Evolutionary conservation across 2,113 vertebrate species (phyloP).

Genomic region (Notothenia rossii): DNA sequence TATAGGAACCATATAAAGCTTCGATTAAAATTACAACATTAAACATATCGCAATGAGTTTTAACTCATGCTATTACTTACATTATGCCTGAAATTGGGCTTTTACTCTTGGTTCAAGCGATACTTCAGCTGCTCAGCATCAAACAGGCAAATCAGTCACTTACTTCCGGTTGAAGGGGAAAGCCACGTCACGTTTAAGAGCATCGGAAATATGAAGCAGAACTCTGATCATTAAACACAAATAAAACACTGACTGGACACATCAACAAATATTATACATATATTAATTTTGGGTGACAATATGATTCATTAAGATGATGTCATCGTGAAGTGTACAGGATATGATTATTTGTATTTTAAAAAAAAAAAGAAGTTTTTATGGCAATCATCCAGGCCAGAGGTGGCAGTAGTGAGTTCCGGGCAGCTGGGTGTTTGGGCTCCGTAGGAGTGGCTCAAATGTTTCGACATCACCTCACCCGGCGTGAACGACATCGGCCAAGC

Average conservation of each 20-base stretch:
- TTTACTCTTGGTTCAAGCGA: not conserved
- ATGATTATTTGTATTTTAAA: rapidly evolving
- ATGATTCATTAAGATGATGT: rapidly evolving
- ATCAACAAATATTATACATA: rapidly evolving
- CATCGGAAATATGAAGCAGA: not conserved
- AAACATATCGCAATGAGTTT: rapidly evolving
- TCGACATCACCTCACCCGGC: constrained; percentile 73
- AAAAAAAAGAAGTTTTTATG: not conserved
- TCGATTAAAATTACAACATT: rapidly evolving
- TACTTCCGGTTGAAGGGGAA: constrained; percentile 52
- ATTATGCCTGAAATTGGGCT: constrained; percentile 8
- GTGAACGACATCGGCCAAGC: constrained; percentile 62
- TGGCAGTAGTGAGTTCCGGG: constrained; percentile 2
- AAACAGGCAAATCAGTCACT: not conserved
- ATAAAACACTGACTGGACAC: rapidly evolving
- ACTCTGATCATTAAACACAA: not conserved
- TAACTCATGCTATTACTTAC: constrained; percentile 23
- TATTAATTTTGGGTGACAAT: rapidly evolving
- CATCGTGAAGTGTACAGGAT: rapidly evolving
- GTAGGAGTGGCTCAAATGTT: constrained; percentile 71
- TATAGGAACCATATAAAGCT: not conserved
- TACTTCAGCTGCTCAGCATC: constrained; percentile 5
- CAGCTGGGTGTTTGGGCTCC: not conserved
- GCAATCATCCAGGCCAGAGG: constrained; percentile 44
- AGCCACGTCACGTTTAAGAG: constrained; percentile 73